These are phyloP conservation scores for Ophiothrix spiculata DNA, from an alignment of 35 echinoderm and acorn worm genomes.

Conservation along the genomic window DNA sequence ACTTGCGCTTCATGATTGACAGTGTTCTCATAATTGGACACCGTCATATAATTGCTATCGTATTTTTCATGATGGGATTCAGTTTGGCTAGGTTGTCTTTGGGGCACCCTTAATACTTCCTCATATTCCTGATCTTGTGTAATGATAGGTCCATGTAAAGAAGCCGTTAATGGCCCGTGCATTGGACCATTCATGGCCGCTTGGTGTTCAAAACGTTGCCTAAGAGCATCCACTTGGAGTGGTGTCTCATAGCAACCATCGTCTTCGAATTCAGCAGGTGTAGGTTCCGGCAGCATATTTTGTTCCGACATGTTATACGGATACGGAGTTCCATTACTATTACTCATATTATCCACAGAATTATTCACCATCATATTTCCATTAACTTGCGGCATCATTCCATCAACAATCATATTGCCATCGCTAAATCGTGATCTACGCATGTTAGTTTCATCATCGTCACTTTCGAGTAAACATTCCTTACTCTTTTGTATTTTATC, in stretches of 20 bases:
- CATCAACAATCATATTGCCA: not conserved
- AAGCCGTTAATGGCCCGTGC: slow-evolving; percentile 13
- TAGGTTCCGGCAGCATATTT: slow-evolving; percentile 1
- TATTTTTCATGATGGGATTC: slow-evolving; percentile 18
- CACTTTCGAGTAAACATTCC: slow-evolving; percentile 52
- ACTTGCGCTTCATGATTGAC: slow-evolving; percentile 27
- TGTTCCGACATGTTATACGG: not conserved
- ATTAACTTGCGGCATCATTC: not conserved
- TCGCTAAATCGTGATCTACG: not conserved
- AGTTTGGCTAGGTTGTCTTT: not conserved
- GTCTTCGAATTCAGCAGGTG: slow-evolving; percentile 38
- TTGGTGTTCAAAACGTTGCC: not conserved
- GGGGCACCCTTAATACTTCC: slow-evolving; percentile 60
- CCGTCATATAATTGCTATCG: slow-evolving; percentile 68
- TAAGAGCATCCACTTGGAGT: slow-evolving; percentile 27
- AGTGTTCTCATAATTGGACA: slow-evolving; percentile 73
- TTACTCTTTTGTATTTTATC: slow-evolving; percentile 78
- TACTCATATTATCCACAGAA: not conserved
- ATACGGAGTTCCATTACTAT: not conserved
- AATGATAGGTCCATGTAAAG: not conserved
- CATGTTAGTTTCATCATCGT: slow-evolving; percentile 17
- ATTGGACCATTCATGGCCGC: not conserved
- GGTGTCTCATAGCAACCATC: slow-evolving; percentile 88
- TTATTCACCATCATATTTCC: not conserved
- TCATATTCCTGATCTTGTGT: slow-evolving; percentile 66